Evolutionary conservation across 2,113 vertebrate species (phyloP).

Genomic region (Galbula dea): DNA sequence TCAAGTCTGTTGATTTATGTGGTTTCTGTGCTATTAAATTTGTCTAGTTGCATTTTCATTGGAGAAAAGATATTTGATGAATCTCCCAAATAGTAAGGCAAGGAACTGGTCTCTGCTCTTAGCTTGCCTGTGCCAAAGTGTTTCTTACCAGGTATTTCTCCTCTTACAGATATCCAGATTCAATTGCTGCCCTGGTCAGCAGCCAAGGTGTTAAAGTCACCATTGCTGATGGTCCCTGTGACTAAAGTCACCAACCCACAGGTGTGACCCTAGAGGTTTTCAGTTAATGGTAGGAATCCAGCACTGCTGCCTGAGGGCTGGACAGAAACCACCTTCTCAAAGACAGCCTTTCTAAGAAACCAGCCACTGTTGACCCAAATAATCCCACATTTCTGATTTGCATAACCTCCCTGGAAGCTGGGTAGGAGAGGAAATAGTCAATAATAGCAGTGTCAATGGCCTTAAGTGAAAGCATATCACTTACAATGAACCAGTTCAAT

Average conservation of each 20-base stretch:
- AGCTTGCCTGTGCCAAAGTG: too few species aligned
- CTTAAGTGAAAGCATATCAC: neutral
- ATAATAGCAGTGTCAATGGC: conserved; percentile 27
- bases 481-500: neutral
- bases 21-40: neutral
- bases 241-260: neutral
- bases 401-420: conserved; percentile 22
- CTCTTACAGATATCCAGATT: neutral
- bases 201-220: too few species aligned
- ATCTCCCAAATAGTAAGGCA: neutral
- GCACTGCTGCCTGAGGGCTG: neutral
- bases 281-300: neutral
- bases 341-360: conserved; percentile 14
- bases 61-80: neutral
- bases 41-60: neutral
- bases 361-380: conserved; percentile 31
- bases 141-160: neutral
- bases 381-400: conserved; percentile 37
- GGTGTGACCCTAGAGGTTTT: neutral
- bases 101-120: too few species aligned
- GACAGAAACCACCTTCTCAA: conserved; percentile 27
- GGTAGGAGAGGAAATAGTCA: conserved; percentile 32
- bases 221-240: too few species aligned
- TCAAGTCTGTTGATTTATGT: neutral
- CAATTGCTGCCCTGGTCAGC: neutral